These are phyloP conservation scores for Panulirus ornatus DNA, from an alignment of 1,140 invertebrate genomes.

Conservation along the genomic window DNA sequence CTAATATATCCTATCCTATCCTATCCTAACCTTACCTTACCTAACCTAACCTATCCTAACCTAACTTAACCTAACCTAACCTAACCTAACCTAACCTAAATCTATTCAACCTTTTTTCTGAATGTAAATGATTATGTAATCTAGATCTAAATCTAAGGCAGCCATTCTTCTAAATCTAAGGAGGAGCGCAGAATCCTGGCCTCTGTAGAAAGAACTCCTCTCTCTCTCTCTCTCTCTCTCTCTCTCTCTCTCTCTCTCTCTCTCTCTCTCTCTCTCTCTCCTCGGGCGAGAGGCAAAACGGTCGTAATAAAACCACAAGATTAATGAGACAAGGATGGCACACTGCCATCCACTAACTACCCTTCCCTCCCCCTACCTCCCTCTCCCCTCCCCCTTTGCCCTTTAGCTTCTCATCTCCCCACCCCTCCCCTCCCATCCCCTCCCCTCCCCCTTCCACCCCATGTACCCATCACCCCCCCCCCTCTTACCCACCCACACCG, in stretches of 20 bases:
- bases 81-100: constrained; percentile 7
- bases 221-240: too few species aligned
- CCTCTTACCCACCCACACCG: not conserved
- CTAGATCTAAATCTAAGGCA: too few species aligned
- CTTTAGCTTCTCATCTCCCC: too few species aligned
- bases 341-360: not conserved
- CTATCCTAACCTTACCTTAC: not conserved
- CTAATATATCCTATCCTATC: not conserved
- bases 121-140: too few species aligned
- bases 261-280: too few species aligned
- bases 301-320: not conserved
- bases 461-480: too few species aligned
- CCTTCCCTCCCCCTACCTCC: not conserved
- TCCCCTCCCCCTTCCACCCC: too few species aligned
- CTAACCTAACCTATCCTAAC: not conserved
- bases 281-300: not conserved
- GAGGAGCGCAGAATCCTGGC: not conserved
- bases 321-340: constrained; percentile 8
- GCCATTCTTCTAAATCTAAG: not conserved
- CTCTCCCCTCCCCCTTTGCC: not conserved
- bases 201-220: not conserved
- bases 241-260: too few species aligned
- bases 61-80: not conserved
- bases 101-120: not conserved
- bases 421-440: not conserved